Conservation (phyloP, 2,797 vertebrate genomes). For the Urocyon cinereoargenteus region DNA sequence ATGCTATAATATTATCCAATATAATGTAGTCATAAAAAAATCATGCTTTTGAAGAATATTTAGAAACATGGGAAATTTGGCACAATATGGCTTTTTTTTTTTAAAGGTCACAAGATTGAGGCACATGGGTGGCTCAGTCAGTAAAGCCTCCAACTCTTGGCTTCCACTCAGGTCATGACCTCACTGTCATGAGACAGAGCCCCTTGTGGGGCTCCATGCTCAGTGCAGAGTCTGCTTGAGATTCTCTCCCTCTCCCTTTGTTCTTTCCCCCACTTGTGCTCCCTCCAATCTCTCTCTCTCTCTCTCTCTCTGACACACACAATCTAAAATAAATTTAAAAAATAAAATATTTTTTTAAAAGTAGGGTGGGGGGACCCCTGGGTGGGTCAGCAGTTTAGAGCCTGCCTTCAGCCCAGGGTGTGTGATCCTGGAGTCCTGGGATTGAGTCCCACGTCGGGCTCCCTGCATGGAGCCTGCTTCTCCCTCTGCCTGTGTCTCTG, state of each 20-base stretch:
- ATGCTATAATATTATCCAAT: constrained; percentile 46
- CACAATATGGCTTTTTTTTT: not conserved
- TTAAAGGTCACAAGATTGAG: not conserved
- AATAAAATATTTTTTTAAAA: too few species aligned
- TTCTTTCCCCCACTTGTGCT: not conserved
- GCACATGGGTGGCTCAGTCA: not conserved
- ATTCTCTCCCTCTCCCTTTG: not conserved
- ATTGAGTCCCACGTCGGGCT: too few species aligned
- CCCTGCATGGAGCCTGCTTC: too few species aligned
- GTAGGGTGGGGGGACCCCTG: too few species aligned
- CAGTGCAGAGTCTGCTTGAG: not conserved
- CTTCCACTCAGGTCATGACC: not conserved
- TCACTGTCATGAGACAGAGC: not conserved
- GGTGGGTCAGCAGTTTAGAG: too few species aligned
- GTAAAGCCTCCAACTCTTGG: not conserved
- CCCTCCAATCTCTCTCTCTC: not conserved
- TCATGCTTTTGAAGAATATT: constrained; percentile 42
- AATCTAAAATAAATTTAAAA: too few species aligned
- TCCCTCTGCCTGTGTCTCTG: too few species aligned
- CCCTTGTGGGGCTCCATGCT: not conserved
- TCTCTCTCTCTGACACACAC: not conserved
- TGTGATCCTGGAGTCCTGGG: too few species aligned
- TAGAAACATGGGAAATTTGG: not conserved
- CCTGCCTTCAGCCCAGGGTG: too few species aligned
- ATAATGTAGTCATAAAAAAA: constrained; percentile 27